Evolutionary conservation across 2,797 vertebrate genomes (phyloP).

Genomic region (Enteromius thamalakanensis): DNA sequence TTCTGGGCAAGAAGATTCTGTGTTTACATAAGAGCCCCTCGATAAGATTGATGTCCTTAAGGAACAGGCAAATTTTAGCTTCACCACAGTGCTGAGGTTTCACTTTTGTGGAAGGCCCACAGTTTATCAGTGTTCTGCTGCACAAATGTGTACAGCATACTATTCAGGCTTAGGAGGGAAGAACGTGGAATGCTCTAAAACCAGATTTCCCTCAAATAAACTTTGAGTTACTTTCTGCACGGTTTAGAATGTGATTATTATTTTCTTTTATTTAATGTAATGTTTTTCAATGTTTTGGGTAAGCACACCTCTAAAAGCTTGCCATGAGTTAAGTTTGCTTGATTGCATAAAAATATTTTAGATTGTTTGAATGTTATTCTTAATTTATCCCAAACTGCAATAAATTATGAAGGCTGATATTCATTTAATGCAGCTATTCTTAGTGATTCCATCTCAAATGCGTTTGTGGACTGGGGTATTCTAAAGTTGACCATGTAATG

Average conservation of each 20-base stretch:
- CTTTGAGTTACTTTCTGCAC: neutral
- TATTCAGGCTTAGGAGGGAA: constrained; percentile 45
- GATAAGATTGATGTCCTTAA: constrained; percentile 71
- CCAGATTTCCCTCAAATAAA: neutral
- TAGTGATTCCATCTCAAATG: constrained; percentile 46
- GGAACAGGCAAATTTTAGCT: constrained; percentile 66
- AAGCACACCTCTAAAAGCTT: neutral
- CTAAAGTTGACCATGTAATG: constrained; percentile 64
- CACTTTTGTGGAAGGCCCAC: constrained; percentile 66
- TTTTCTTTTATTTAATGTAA: neutral
- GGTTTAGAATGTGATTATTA: neutral
- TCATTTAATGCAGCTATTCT: constrained; percentile 41
- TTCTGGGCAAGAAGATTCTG: constrained; percentile 22
- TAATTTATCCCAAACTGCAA: neutral
- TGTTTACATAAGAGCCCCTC: constrained; percentile 46
- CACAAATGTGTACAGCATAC: constrained; percentile 60
- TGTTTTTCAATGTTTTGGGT: neutral
- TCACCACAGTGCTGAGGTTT: constrained; percentile 76
- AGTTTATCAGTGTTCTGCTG: constrained; percentile 69
- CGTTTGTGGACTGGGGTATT: constrained; percentile 39
- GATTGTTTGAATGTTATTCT: neutral
- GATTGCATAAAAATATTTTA: neutral
- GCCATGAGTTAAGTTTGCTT: neutral
- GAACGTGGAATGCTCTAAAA: neutral
- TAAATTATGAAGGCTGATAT: constrained; percentile 16